Evolutionary conservation across 2,797 vertebrate species (phyloP), one percentile per base, ranked within the genome.

Genomic region (Psittacula echo): DNA sequence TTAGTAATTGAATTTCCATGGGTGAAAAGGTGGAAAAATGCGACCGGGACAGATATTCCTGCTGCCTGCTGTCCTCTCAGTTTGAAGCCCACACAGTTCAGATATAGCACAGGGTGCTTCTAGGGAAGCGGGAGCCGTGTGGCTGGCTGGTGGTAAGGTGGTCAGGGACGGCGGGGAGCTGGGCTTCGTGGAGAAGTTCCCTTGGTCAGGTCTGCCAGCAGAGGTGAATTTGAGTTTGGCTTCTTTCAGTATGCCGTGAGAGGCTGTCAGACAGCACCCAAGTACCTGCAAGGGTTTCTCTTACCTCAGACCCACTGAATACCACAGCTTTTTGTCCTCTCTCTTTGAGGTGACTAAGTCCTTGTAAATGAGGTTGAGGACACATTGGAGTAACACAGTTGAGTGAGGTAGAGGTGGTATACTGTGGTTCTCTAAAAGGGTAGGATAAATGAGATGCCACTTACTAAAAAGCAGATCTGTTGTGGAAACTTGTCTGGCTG

Each of bases 311-410:
- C 44, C 21, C 58, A 17, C 48, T 68, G 37, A 48, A 42, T 45
- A 13, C 23, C 32, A 20, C 34, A 45, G 21, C 20, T 53, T 39
- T 79, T 58, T 74, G 44, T 61, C 22, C 34, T 62, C 37, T 32
- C 3, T 24, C 27, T 76, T 51, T n/a, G 22, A 84, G 60, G 15
- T 78, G 30, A 48, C 61, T n/a, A 23, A 88, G 60, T 8, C 34
- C 37, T 77, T 72, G 22, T 18, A 47, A 16, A 22, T 37, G 7
- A 56, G 42, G 42, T 1, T 22, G 48, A 58, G 11, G 29, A 19
- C 6, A 3, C 8, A 4, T 8, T 10, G 24, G n/a, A 73, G 32
- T 73, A 2, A 2, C 0, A 1, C 29, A 72, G 11, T 47, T 54
- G 2, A 44, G 24, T 47, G 56, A 67, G 41, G 19, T 4, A 45